These are phyloP conservation scores for Leptodirus hochenwartii DNA, from an alignment of 2,888 invertebrate species.

Conservation along the genomic window DNA sequence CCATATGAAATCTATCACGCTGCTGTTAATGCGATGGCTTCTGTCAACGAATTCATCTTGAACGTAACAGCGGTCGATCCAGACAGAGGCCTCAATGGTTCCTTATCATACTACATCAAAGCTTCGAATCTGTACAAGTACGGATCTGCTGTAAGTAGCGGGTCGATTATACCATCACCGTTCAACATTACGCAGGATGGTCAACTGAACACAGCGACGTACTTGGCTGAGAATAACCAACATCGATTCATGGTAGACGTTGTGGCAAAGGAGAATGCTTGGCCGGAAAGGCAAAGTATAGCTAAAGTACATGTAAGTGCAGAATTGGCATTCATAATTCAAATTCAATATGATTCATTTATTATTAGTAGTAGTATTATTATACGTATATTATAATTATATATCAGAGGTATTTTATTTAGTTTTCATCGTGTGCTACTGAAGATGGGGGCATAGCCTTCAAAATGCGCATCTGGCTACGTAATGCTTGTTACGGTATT, in stretches of 20 bases:
- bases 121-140: conserved; percentile 68
- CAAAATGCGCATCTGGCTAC: too few relatives aligned
- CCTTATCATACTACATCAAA: conserved; percentile 61
- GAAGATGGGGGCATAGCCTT: too few relatives aligned
- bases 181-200: conserved; percentile 62
- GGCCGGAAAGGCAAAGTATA: conserved; percentile 57
- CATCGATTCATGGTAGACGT: conserved; percentile 72
- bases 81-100: conserved; percentile 70
- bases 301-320: conserved; percentile 64
- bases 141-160: conserved; percentile 55
- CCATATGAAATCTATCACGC: conserved; percentile 22
- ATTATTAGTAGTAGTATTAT: too few relatives aligned
- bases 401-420: too few relatives aligned
- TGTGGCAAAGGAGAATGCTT: conserved; percentile 62
- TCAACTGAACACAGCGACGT: conserved; percentile 53
- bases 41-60: conserved; percentile 53
- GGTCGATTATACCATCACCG: conserved; percentile 77
- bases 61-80: conserved; percentile 65
- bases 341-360: conserved; percentile 3
- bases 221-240: conserved; percentile 78
- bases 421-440: too few relatives aligned
- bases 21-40: conserved; percentile 60
- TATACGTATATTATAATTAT: too few relatives aligned
- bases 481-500: too few relatives aligned
- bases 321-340: conserved; percentile 8